These are phyloP conservation scores for Physocephala rufipes DNA, from an alignment of 2,888 invertebrate species.

Conservation along the genomic window DNA sequence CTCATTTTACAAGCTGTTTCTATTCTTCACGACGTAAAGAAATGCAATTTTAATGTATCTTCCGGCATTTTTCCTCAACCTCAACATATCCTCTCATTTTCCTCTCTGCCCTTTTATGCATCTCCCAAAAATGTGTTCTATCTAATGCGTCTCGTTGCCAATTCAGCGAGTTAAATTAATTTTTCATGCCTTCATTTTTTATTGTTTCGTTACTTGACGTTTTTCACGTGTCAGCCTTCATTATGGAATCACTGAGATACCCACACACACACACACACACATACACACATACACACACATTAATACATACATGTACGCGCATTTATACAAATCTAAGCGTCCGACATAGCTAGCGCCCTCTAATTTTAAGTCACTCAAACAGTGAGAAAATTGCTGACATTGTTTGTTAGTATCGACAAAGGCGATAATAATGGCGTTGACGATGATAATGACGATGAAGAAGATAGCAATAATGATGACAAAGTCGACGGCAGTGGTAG, in stretches of 20 bases:
- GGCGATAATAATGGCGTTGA: not conserved
- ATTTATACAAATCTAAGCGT: no score
- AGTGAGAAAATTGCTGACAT: constrained; percentile 39
- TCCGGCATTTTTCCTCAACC: no score
- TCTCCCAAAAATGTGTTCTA: not conserved
- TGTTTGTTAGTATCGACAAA: constrained; percentile 24
- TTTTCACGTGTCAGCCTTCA: constrained; percentile 36
- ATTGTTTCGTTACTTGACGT: constrained; percentile 26
- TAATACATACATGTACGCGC: constrained; percentile 11
- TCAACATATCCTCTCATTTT: not conserved
- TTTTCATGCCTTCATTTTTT: constrained; percentile 32
- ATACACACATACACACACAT: not conserved
- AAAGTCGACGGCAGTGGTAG: not conserved
- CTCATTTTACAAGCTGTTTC: no score
- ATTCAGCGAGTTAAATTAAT: constrained; percentile 37
- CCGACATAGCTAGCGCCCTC: constrained; percentile 1
- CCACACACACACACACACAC: constrained; percentile 20
- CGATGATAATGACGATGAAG: not conserved
- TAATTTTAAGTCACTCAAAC: constrained; percentile 29
- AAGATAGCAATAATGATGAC: not conserved
- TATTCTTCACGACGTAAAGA: no score
- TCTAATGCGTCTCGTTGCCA: constrained; percentile 16
- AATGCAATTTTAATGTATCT: no score
- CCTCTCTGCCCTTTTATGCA: no score
- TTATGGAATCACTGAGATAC: constrained; percentile 46